Evolutionary conservation across 2,113 vertebrate species (phyloP).

Genomic region (Echinops telfairi): DNA sequence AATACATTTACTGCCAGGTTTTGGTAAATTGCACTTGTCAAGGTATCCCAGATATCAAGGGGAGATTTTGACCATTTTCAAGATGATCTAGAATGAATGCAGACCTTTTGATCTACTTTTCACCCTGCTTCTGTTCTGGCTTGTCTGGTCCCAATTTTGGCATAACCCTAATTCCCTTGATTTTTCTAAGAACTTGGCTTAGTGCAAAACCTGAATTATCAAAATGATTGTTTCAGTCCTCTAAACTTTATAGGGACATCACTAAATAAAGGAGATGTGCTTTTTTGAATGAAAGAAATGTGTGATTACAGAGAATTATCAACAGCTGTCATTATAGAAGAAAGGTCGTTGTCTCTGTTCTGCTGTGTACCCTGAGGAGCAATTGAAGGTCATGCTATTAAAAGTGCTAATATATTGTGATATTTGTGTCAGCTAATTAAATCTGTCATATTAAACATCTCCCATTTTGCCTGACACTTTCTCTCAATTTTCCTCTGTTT

Average conservation of each 20-base stretch:
- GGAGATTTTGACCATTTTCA: conserved; percentile 35
- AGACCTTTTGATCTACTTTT: conserved; percentile 56
- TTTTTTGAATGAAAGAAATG: conserved; percentile 25
- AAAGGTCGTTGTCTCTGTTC: conserved; percentile 75
- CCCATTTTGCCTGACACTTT: conserved; percentile 57
- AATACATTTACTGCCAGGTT: not conserved
- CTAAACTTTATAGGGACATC: conserved; percentile 20
- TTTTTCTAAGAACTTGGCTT: not conserved
- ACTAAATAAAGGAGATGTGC: conserved; percentile 22
- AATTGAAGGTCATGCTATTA: conserved; percentile 79
- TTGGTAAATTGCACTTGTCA: conserved; percentile 15
- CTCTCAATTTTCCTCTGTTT: conserved; percentile 56
- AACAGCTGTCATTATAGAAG: conserved; percentile 75
- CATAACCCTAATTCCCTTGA: conserved; percentile 45
- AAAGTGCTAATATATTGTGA: conserved; percentile 77
- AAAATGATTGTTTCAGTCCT: conserved; percentile 17
- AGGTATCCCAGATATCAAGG: not conserved
- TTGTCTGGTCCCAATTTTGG: conserved; percentile 2
- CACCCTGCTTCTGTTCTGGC: not conserved
- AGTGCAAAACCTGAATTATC: conserved; percentile 31
- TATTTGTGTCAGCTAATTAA: conserved; percentile 85
- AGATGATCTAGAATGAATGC: conserved; percentile 67
- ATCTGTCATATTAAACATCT: conserved; percentile 77
- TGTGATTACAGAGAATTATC: conserved; percentile 57
- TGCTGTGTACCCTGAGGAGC: conserved; percentile 70